Conservation (phyloP, 2,797 vertebrate genomes). For the Anniella stebbinsi region DNA sequence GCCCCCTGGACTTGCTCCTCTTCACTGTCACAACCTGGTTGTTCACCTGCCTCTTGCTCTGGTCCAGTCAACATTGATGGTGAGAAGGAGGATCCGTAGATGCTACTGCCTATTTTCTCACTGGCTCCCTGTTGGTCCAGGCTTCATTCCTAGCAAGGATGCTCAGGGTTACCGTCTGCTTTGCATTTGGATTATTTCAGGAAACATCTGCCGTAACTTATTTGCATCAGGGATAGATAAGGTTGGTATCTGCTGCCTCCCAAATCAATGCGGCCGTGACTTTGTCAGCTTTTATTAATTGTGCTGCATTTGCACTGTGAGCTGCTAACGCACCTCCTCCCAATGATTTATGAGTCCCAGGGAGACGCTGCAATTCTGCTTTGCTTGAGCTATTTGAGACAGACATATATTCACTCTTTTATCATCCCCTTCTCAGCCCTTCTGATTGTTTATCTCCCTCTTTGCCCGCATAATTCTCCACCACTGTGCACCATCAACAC, state of each 20-base stretch:
- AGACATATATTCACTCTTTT: background rate
- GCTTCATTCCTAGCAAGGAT: background rate
- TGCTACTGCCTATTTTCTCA: no score
- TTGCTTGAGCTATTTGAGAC: background rate
- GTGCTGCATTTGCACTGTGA: background rate
- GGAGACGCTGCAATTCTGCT: background rate
- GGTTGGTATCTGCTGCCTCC: accelerated
- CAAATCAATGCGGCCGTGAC: accelerated
- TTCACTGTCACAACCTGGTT: background rate
- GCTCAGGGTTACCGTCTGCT: no score
- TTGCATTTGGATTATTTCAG: background rate
- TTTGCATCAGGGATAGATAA: accelerated
- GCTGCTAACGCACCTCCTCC: background rate
- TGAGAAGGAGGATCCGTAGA: no score
- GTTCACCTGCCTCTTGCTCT: no score
- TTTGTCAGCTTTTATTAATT: slow-evolving; percentile 8
- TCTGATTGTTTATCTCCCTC: slow-evolving; percentile 23
- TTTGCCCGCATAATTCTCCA: background rate
- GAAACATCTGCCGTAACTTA: background rate
- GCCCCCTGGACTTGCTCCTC: background rate
- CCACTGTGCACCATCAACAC: background rate
- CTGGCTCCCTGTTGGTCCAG: background rate
- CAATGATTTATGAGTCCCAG: background rate
- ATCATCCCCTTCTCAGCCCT: background rate
- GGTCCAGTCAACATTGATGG: no score